Base-by-base conservation (phyloP, 2,888 invertebrate genomes). In the Cosmorhoe ocellata region DNA sequence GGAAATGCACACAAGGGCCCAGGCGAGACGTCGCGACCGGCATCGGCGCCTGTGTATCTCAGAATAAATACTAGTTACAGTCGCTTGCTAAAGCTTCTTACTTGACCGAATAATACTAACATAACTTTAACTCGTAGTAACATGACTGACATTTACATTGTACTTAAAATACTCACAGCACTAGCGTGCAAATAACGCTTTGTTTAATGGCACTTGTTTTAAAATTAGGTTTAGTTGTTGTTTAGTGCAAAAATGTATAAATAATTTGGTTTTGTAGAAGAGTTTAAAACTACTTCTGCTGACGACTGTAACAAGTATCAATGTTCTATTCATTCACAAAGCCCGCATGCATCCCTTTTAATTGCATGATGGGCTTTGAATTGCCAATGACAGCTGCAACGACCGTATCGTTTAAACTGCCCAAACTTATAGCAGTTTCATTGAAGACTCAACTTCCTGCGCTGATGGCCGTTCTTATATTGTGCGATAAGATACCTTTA, bases 341-440 rank as follows among this genome's bases (percentile, higher is more conserved):
- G 70, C 83, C 83, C 84, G 82, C 79, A 79, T 80, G 58, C 60
- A 50, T 47, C 68, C 67, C 68, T 69, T 71, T 77, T 80, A 78
- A 81, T 81, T 76, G 61, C 63, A 65, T 31, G 66, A 75, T 73
- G 63, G 61, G 63, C 68, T 71, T 77, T 71, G 70, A 69, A 76
- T 74, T 63, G 69, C 69, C 55, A 48, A 51, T 66, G 58, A 66
- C 66, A 69, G 64, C 57, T 54, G 56, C 49, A 59, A 62, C 56
- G 47, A 30, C 28, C 37, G 42, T 51, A 58, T 55, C 53, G 22
- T 30, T 43, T 52, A 12, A 56, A 53, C 59, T 59, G 44, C 53
- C 46, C 58, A 41, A 57, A 51, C 36, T 59, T 49, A 50, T 41
- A 31, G 13, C 27, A 12, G 37, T 36, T 18, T 49, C n/a, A 47